Evolutionary conservation across 2,797 vertebrate genomes (phyloP).

Genomic region (Xiphorhynchus erythropygius): DNA sequence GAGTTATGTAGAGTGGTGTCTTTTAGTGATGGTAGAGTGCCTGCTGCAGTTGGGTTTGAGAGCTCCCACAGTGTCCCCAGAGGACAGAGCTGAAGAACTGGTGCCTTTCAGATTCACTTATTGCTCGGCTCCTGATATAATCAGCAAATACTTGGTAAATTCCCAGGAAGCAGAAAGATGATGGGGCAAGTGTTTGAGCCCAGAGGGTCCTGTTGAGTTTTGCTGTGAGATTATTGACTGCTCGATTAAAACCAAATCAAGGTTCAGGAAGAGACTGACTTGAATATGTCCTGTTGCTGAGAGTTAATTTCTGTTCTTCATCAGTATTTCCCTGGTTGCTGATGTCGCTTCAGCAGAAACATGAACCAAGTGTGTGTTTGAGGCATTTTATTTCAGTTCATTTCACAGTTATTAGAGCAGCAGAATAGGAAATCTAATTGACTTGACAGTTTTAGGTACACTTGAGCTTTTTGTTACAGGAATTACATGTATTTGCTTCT

Average conservation of each 20-base stretch:
- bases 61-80: not conserved
- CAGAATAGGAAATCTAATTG: not conserved
- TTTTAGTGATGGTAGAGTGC: fast-evolving
- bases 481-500: not conserved
- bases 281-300: not conserved
- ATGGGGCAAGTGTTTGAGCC: not conserved
- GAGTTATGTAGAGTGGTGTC: not conserved
- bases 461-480: not conserved
- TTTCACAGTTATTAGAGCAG: not conserved
- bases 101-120: not conserved
- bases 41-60: not conserved
- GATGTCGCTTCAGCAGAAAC: not conserved
- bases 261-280: not conserved
- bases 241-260: not conserved
- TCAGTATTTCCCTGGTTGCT: not conserved
- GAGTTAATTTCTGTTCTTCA: not conserved
- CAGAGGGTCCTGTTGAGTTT: not conserved
- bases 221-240: not conserved
- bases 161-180: not conserved
- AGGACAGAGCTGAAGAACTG: not conserved
- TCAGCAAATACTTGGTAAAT: not conserved
- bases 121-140: fast-evolving
- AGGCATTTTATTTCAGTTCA: not conserved
- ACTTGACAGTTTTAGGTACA: not conserved
- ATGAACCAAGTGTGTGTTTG: not conserved